Conservation (phyloP, 2,888 invertebrate genomes). For the Eulithis prunata region DNA sequence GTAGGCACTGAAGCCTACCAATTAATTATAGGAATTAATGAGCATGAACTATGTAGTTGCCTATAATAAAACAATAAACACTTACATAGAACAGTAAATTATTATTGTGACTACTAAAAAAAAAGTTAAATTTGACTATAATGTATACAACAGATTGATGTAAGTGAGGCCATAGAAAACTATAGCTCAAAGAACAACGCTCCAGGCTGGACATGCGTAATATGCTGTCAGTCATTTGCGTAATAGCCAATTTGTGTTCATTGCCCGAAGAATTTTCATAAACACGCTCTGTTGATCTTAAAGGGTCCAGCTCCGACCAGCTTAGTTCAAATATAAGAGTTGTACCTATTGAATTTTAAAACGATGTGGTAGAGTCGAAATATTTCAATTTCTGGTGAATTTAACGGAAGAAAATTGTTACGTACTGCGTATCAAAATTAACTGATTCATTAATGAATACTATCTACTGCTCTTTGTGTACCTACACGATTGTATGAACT, state of each 20-base stretch:
- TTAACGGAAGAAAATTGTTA: conserved; percentile 49
- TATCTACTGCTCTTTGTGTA: conserved; percentile 74
- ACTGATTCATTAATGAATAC: conserved; percentile 62
- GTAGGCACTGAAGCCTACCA: too few relatives aligned
- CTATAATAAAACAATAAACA: too few relatives aligned
- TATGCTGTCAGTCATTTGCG: conserved; percentile 48
- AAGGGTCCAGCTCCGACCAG: conserved; percentile 46
- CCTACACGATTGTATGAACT: neutral
- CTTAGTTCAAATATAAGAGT: conserved; percentile 42
- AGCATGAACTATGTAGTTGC: too few relatives aligned
- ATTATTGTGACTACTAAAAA: too few relatives aligned
- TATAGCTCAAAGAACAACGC: conserved; percentile 34
- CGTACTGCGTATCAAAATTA: conserved; percentile 37
- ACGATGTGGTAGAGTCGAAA: conserved; percentile 18
- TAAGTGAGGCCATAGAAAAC: too few relatives aligned
- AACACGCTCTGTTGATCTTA: conserved; percentile 51
- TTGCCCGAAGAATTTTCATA: conserved; percentile 54
- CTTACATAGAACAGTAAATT: too few relatives aligned
- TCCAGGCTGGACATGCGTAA: conserved; percentile 43
- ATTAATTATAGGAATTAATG: too few relatives aligned
- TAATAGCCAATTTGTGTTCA: conserved; percentile 63
- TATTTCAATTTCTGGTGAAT: conserved; percentile 16
- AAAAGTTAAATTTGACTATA: too few relatives aligned
- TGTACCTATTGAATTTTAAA: conserved; percentile 20
- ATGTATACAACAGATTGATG: too few relatives aligned